Conservation (phyloP, 2,113 vertebrate species). For the Empidonax traillii region DNA sequence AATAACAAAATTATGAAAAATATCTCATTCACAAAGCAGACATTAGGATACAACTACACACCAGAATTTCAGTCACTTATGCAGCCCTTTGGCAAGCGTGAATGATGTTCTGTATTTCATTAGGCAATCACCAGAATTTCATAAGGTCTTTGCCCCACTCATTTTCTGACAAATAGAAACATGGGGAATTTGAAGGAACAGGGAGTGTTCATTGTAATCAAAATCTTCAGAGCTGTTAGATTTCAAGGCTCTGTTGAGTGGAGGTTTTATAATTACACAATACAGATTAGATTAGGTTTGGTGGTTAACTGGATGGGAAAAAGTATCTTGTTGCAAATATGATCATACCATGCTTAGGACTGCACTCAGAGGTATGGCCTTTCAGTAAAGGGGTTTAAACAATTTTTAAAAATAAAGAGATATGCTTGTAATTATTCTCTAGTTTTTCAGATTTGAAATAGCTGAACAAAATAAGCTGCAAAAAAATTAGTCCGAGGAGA, state of each 20-base stretch:
- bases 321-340: neutral
- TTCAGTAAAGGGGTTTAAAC: neutral
- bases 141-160: neutral
- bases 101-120: neutral
- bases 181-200: neutral
- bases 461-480: neutral
- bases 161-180: neutral
- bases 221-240: neutral
- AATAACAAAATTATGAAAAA: neutral
- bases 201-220: neutral
- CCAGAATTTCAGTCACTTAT: neutral
- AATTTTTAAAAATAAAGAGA: neutral
- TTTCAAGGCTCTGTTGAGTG: neutral
- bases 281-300: neutral
- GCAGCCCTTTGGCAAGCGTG: neutral
- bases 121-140: neutral
- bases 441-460: neutral
- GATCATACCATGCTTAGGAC: neutral
- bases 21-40: neutral
- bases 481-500: neutral
- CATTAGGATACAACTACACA: neutral
- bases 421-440: neutral
- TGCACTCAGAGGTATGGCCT: neutral
- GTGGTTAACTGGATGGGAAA: neutral
- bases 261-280: neutral